phyloP scores from a whole-genome alignment of 2,113 vertebrate species.

The Oreochromis aureus region DNA sequence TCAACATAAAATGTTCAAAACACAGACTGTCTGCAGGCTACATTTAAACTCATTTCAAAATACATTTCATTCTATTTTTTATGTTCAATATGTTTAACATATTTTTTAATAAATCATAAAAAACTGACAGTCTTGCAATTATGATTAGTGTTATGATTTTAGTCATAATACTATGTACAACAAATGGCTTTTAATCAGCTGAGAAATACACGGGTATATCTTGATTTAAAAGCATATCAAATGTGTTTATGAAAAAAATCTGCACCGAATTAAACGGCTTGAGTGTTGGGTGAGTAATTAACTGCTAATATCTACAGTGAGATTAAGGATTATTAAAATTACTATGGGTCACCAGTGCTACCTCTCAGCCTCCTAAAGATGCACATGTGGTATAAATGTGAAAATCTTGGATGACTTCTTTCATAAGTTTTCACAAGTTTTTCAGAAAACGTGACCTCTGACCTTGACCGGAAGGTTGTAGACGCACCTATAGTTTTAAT shows the following conservation, averaged over 20 bases:
- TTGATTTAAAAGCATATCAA: not conserved
- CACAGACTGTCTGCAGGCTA: not conserved
- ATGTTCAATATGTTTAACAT: not conserved
- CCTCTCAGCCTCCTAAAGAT: not conserved
- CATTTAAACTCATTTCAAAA: not conserved
- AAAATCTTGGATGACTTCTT: not conserved
- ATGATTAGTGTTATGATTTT: not conserved
- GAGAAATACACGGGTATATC: not conserved
- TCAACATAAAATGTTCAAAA: not conserved
- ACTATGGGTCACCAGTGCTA: not conserved
- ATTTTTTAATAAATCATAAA: not conserved
- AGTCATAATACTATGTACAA: not conserved
- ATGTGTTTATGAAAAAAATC: not conserved
- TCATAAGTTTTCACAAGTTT: not conserved
- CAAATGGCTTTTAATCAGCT: not conserved
- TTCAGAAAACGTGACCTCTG: not conserved
- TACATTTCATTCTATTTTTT: not conserved
- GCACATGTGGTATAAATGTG: not conserved
- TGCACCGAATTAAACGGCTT: not conserved
- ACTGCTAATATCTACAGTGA: not conserved
- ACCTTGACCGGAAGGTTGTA: not conserved
- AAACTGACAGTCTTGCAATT: not conserved
- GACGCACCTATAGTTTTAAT: not conserved
- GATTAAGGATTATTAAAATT: not conserved
- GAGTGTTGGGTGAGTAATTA: not conserved